phyloP scores from a whole-genome alignment of 2,113 vertebrate genomes.

The Vireo altiloquus region DNA sequence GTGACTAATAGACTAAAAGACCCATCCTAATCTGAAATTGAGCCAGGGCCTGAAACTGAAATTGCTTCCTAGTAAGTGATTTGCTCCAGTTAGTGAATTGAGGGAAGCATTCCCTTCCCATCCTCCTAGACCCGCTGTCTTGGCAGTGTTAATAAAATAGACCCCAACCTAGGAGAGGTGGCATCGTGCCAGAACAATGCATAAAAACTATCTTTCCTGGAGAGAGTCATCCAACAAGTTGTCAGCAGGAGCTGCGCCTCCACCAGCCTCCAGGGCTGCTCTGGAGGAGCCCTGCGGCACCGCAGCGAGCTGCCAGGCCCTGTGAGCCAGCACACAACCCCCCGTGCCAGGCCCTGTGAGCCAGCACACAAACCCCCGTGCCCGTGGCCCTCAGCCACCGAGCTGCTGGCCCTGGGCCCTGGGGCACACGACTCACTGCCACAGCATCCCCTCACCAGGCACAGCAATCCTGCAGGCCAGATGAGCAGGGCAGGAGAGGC shows the following conservation, averaged over 20 bases:
- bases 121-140: neutral
- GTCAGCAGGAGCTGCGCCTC: neutral
- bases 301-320: neutral
- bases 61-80: slow-evolving; percentile 10
- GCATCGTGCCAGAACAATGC: slow-evolving; percentile 5
- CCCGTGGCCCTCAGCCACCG: rapidly evolving
- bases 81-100: neutral
- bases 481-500: no score
- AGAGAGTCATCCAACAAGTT: neutral
- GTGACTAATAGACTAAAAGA: neutral
- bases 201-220: neutral
- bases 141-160: neutral
- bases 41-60: neutral
- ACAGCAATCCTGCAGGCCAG: rapidly evolving
- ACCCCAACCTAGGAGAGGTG: neutral
- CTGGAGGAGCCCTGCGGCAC: neutral
- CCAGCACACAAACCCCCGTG: rapidly evolving
- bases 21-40: neutral
- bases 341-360: rapidly evolving
- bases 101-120: neutral
- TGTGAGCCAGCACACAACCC: neutral
- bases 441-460: neutral
- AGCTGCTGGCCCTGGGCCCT: neutral
- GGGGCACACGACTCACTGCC: rapidly evolving
- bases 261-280: neutral